Base-by-base conservation (phyloP, 2,888 invertebrate genomes). In the Apodemia mormo region DNA sequence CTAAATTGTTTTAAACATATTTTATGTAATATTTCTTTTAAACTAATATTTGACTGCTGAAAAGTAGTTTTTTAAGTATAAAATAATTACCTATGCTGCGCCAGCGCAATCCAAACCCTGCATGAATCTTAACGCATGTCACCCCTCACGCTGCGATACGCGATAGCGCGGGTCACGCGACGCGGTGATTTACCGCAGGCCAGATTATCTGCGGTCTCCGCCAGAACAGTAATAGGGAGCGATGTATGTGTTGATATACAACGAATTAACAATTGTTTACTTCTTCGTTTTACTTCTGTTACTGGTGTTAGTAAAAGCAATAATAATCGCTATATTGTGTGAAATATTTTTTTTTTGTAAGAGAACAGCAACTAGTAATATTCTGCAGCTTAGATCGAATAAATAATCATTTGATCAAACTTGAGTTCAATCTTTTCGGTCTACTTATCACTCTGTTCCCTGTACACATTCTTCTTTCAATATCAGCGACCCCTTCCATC, bases 181-280 rank as follows among this genome's bases (percentile, higher is more conserved):
- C 74, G 75, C 70, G 68, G 72, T 87, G 86, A 87, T 86, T 87
- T 87, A 87, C 82, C 74, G 83, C 75, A 72, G 75, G 71, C 72
- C 70, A 83, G 86, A 86, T 87, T 83, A 80, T 78, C 70, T 45
- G 68, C 66, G 52, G 69, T 64, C 69, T 67, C 68, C n/a, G 67
- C 29, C 58, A 56, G 65, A 67, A 30, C 68, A 33, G 70, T 67
- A 70, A 65, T 70, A 43, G 67, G 65, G 65, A 67, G 43, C 70
- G 64, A 70, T 66, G 61, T 67, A 6, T 54, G 61, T 64, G 33
- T 10, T 22, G 64, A 54, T 68, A 58, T 33, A 58, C 58, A 12
- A 61, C 22, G 43, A 49, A 49, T 66, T 66, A 66, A 12, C 30
- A 12, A 49, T 49, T 49, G 43, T 49, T 49, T 30, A 66, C 14